Percentiles rank a stretch among this genome's conserved stretches.
Evolutionary conservation across 2,113 vertebrate species (phyloP).

Genomic region (Hippocampus guttulatus): DNA sequence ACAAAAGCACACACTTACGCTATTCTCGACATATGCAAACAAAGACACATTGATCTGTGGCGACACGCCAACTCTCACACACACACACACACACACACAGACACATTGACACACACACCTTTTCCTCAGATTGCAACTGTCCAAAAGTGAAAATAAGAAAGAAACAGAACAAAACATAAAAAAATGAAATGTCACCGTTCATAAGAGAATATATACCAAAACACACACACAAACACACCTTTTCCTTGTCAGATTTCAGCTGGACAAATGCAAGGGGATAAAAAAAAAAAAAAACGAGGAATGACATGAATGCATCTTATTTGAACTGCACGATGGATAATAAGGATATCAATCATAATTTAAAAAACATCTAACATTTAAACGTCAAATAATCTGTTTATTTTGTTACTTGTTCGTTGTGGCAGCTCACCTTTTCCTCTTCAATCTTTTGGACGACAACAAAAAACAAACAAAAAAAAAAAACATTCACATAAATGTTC

Average conservation of each 20-base stretch:
- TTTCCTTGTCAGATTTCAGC: slow-evolving; percentile 46
- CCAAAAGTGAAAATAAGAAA: not conserved
- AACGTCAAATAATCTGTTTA: not conserved
- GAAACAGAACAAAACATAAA: not conserved
- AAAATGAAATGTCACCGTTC: not conserved
- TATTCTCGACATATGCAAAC: not conserved
- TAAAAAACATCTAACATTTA: not conserved
- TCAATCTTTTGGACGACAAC: slow-evolving; percentile 33
- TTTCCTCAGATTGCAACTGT: not conserved
- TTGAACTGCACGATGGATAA: not conserved
- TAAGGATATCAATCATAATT: not conserved
- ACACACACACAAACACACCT: slow-evolving; percentile 40
- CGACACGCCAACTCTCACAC: not conserved
- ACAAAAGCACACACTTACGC: not conserved
- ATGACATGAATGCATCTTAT: not conserved
- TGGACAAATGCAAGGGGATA: not conserved
- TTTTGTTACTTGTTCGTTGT: not conserved
- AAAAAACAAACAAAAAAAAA: slow-evolving; percentile 10
- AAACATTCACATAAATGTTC: not conserved
- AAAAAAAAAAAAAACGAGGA: slow-evolving; percentile 10
- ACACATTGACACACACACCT: slow-evolving; percentile 1
- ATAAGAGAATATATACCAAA: not conserved
- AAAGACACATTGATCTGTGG: not conserved
- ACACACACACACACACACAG: not conserved
- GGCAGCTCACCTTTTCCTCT: slow-evolving; percentile 59